Conservation (phyloP, 1,140 invertebrate species). For the Papilio aristodemus region DNA sequence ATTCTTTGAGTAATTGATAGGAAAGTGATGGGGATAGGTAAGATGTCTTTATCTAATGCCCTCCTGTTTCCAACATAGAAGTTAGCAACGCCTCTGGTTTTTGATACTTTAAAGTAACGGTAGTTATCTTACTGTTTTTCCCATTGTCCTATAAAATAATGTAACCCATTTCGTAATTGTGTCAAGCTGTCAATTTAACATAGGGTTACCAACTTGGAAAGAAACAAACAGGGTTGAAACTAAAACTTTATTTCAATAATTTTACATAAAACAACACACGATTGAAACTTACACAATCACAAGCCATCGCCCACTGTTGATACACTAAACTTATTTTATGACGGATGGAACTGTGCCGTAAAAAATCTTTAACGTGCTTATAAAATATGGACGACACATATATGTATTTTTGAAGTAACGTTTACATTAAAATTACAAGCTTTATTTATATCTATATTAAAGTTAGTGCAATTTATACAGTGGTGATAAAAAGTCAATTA, state of each 20-base stretch:
- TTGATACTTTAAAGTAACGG: too few species aligned
- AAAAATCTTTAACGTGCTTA: background rate
- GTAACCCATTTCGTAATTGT: too few species aligned
- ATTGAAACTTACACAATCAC: slow-evolving; percentile 18
- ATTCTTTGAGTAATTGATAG: too few species aligned
- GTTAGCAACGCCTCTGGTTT: too few species aligned
- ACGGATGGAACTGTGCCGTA: slow-evolving; percentile 10
- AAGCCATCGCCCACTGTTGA: slow-evolving; percentile 16
- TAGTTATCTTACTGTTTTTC: too few species aligned
- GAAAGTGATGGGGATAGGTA: too few species aligned
- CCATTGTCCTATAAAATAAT: too few species aligned
- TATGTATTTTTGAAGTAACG: background rate
- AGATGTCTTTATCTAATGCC: too few species aligned
- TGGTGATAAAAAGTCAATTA: background rate
- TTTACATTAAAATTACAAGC: background rate
- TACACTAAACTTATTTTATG: slow-evolving; percentile 32
- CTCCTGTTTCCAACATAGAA: too few species aligned
- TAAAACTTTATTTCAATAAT: slow-evolving; percentile 43
- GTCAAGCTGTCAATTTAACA: background rate
- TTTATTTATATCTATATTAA: background rate
- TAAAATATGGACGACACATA: slow-evolving; percentile 3
- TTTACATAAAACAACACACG: slow-evolving; percentile 39
- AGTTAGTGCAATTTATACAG: background rate
- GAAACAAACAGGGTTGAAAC: slow-evolving; percentile 34
- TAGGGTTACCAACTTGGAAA: slow-evolving; percentile 10